Evolutionary conservation across 1,140 invertebrate species (phyloP), one percentile per base, ranked within the genome.

Genomic region (Drosophila auraria): DNA sequence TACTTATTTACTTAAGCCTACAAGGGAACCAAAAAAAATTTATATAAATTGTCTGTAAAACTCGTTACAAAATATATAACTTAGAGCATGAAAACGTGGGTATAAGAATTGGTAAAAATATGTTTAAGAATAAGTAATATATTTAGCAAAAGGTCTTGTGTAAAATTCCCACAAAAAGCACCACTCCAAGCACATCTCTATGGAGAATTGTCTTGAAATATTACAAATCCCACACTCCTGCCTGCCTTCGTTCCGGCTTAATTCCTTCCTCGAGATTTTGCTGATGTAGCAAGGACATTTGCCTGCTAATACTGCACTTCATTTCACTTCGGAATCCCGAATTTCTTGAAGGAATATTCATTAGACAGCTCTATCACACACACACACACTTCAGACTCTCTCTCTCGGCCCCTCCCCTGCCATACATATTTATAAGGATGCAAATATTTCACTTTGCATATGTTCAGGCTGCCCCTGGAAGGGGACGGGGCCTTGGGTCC

Each of bases 391-490:
- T 5, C 30, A 30, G 50, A 12, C 15, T 0, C 33, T 33, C 9
- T 5, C 1, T 12, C 44, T 23, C 25, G 38, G 17, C 47, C 50
- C 23, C n/a, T 49, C 2, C 5, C 30, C 15, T 20, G 2, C 33
- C 33, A 36, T 90, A 72, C 81, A 92, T 92, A 92, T 92, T 92
- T 92, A 92, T 92, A 92, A 92, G 91, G 80, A 92, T 92, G 91
- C 87, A 92, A 92, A 92, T 92, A 92, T 92, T 91, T 92, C 77
- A 90, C 91, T 92, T 92, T 90, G 91, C 91, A 92, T 92, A 92
- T 92, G 91, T 92, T 53, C 42, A 74, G 25, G 49, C 25, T 44
- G 42, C 20, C 38, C 33, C 33, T 33, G 8, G 8, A 33, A 11
- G 33, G 33, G 17, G 8, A 1, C 2, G 30, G 58, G 50, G 5